Evolutionary conservation across 2,888 invertebrate genomes (phyloP), one percentile per base, ranked within the genome.

Genomic region (Eupelmus urozonus): DNA sequence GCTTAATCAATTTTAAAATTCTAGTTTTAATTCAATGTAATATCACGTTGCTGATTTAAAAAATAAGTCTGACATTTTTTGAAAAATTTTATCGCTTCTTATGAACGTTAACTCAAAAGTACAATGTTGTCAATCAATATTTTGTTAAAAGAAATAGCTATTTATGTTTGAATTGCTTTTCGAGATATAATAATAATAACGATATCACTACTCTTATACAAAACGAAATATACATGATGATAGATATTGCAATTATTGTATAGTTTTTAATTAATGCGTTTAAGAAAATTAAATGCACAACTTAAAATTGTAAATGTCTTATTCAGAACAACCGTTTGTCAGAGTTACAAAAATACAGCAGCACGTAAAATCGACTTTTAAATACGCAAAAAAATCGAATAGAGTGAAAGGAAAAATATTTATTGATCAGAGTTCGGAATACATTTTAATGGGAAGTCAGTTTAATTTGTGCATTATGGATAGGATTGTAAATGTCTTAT

Each of bases 121-220:
- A 72, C 77, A 73, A 78, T 51, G 13, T 57, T 55, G 59, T 77
- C 71, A 63, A 73, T 73, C 73, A 57, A 62, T 78, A 63, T 73
- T 67, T 72, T 60, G n/a, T n/a, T n/a, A n/a, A 66, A 20, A 49
- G 16, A 0, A 18, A 27, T 59, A 78, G 55, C 42, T 11, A 72
- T 57, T 53, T 76, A 13, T 71, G 29, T 71, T 70, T 70, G 5
- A 63, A 67, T 57, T 66, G 49, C 42, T 69, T 76, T 76, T 62
- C 20, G 51, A 40, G 65, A 29, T 42, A 13, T 16, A 45, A 18
- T 13, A 42, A n/a, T n/a, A 67, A 4, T 16, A 49, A 63, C 42
- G 23, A 23, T 63, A 60, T n/a, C n/a, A n/a, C n/a, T 18, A 27
- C 11, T 67, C 5, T 9, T n/a, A 27, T 18, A 63, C 25, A 62